Evolutionary conservation across 1,140 invertebrate species (phyloP).

Genomic region (Zaprionus capensis): DNA sequence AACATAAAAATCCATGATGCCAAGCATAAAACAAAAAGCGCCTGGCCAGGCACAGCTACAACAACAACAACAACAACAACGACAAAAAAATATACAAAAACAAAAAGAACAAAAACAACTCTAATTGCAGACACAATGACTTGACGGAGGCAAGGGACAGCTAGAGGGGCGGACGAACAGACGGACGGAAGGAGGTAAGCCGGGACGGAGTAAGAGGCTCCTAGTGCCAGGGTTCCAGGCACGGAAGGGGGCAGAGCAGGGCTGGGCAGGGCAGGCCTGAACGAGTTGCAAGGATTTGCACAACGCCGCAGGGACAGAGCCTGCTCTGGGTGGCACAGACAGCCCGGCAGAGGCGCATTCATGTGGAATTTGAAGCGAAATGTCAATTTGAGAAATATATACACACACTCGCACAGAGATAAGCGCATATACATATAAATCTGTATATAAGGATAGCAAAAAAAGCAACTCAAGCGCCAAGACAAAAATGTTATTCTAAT

Average conservation of each 20-base stretch:
- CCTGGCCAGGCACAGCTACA: constrained; percentile 66
- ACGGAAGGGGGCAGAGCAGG: background rate
- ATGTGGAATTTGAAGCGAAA: constrained; percentile 82
- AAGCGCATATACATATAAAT: constrained; percentile 23
- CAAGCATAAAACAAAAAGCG: constrained; percentile 80
- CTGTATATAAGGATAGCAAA: constrained; percentile 14
- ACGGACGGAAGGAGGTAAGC: constrained; percentile 19
- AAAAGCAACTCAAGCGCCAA: constrained; percentile 39
- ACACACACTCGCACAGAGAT: constrained; percentile 26
- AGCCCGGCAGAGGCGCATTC: constrained; percentile 69
- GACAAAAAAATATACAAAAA: constrained; percentile 50
- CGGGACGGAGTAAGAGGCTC: constrained; percentile 52
- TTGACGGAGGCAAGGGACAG: constrained; percentile 42
- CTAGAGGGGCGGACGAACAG: too few relatives aligned
- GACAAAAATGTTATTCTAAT: constrained; percentile 80
- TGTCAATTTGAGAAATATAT: constrained; percentile 73
- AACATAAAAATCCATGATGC: constrained; percentile 80
- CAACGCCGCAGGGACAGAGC: constrained; percentile 67
- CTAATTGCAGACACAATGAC: constrained; percentile 81
- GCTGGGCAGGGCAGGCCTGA: constrained; percentile 32
- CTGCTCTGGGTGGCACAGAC: constrained; percentile 68
- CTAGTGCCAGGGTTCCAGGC: constrained; percentile 13
- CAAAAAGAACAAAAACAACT: constrained; percentile 78
- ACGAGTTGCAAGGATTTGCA: constrained; percentile 81
- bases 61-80: constrained; percentile 50